phyloP scores from a whole-genome alignment of 2,113 vertebrate species.

The Passer montanus region DNA sequence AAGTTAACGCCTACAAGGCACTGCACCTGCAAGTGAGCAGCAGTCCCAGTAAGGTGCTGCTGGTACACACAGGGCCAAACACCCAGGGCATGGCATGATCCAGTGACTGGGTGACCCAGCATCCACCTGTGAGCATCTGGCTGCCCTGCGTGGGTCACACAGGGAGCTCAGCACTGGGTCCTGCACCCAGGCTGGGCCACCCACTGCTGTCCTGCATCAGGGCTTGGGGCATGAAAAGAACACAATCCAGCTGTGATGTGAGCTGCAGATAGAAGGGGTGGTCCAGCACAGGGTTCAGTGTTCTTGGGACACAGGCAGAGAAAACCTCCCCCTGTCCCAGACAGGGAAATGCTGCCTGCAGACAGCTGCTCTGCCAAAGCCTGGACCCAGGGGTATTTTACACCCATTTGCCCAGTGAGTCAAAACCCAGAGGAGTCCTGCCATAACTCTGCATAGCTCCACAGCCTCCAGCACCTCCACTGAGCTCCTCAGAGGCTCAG shows the following conservation, averaged over 20 bases:
- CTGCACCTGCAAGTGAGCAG: rapidly evolving
- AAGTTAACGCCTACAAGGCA: neutral
- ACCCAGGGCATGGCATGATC: neutral
- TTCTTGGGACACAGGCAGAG: neutral
- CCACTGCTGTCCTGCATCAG: neutral
- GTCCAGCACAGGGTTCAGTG: rapidly evolving
- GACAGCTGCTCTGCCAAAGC: neutral
- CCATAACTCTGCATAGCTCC: neutral
- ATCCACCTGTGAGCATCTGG: rapidly evolving
- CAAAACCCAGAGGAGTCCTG: neutral
- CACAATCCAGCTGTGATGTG: neutral
- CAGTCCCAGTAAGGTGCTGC: neutral
- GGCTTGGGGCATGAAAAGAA: neutral
- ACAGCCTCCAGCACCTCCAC: neutral
- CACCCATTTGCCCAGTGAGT: rapidly evolving
- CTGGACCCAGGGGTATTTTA: neutral
- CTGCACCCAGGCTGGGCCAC: too few species aligned
- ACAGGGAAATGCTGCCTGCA: rapidly evolving
- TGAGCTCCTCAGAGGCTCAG: rapidly evolving
- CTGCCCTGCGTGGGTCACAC: neutral
- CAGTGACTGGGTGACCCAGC: neutral
- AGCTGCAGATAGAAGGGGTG: neutral
- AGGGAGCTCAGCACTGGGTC: rapidly evolving
- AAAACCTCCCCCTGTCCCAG: neutral
- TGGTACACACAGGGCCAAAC: rapidly evolving